phyloP scores from a whole-genome alignment of 2,113 vertebrate genomes.

The Neotoma lepida region DNA sequence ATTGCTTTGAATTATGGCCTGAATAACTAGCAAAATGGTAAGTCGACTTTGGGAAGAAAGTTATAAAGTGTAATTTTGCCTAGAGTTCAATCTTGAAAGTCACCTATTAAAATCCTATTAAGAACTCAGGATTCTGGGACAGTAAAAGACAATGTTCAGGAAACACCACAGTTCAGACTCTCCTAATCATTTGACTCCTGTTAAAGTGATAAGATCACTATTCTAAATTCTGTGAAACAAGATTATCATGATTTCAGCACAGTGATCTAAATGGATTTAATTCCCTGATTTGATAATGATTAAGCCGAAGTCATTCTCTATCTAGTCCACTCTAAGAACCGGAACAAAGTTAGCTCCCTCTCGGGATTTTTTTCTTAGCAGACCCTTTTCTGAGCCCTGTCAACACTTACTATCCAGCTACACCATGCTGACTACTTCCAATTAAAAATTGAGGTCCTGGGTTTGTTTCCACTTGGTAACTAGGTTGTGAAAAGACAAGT shows the following conservation, averaged over 20 bases:
- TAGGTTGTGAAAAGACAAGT: not conserved
- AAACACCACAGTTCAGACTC: not conserved
- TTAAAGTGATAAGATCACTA: not conserved
- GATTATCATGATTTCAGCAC: not conserved
- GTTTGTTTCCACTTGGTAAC: not conserved
- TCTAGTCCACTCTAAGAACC: not conserved
- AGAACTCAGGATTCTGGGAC: not conserved
- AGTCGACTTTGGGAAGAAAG: not conserved
- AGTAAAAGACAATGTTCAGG: not conserved
- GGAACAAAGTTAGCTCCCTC: not conserved
- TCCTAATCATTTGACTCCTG: not conserved
- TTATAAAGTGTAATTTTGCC: not conserved
- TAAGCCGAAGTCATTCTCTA: not conserved
- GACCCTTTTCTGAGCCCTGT: not conserved
- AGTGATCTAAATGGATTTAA: not conserved
- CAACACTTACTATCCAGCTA: not conserved
- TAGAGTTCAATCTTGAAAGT: not conserved
- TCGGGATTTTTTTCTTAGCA: not conserved
- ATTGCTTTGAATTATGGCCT: conserved; percentile 13
- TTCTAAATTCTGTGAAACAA: not conserved
- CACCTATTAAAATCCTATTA: not conserved
- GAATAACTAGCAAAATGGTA: not conserved
- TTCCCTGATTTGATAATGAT: not conserved
- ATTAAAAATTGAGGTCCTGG: not conserved
- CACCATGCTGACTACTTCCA: not conserved